phyloP scores from a whole-genome alignment of 2,113 vertebrate species.

The Microcebus lehilahytsara region DNA sequence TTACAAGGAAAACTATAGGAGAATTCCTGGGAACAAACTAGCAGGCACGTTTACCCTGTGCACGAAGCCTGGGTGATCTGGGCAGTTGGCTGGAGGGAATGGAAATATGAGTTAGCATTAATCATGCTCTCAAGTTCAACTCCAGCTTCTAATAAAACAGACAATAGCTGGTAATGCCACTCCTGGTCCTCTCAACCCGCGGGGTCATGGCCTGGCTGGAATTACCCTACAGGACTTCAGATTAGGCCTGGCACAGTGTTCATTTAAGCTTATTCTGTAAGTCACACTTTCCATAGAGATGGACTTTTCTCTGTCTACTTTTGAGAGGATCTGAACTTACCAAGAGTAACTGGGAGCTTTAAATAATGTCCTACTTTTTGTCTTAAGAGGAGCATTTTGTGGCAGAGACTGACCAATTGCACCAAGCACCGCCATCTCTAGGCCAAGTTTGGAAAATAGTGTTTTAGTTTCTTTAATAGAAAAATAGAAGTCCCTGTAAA shows the following conservation, averaged over 20 bases:
- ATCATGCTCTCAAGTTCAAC: slow-evolving; percentile 25
- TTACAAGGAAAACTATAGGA: not conserved
- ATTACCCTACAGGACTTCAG: not conserved
- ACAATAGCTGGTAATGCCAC: not conserved
- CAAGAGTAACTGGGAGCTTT: not conserved
- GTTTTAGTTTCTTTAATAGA: not conserved
- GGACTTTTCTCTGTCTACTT: not conserved
- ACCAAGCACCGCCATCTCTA: not conserved
- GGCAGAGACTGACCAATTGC: not conserved
- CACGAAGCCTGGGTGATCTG: slow-evolving; percentile 1
- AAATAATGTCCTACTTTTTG: not conserved
- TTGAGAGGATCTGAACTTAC: slow-evolving; percentile 5
- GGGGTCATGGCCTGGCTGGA: slow-evolving; percentile 23
- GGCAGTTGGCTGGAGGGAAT: slow-evolving; percentile 7
- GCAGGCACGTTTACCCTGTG: not conserved
- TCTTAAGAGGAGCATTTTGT: not conserved
- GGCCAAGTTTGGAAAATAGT: not conserved
- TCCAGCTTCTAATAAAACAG: slow-evolving; percentile 38
- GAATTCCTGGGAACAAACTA: not conserved
- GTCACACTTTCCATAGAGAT: not conserved
- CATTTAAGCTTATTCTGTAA: slow-evolving; percentile 29
- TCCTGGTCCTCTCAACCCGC: not conserved
- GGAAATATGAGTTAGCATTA: slow-evolving; percentile 28
- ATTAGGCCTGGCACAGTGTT: not conserved
- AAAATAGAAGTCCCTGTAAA: slow-evolving; percentile 21